A percentile compares a stretch with the other conserved stretches of the same genome.
These are phyloP conservation scores for Chrysemys picta DNA, from an alignment of 2,113 vertebrate genomes.

Conservation along the genomic window DNA sequence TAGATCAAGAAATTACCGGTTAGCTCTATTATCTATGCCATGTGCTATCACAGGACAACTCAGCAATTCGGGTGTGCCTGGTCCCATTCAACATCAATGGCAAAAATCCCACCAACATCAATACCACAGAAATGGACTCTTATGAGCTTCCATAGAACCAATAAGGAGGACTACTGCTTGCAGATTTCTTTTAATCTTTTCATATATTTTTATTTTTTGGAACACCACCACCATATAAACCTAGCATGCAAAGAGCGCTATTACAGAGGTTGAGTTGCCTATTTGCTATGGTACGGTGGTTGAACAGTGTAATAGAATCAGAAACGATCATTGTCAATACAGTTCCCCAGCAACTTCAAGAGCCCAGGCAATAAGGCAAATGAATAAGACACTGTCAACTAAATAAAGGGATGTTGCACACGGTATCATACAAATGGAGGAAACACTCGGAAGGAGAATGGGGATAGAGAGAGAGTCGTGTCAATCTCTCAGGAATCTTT, in stretches of 20 bases:
- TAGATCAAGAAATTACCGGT: conserved; percentile 55
- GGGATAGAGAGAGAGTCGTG: not conserved
- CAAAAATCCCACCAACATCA: not conserved
- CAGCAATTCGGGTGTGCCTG: conserved; percentile 63
- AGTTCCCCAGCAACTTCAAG: conserved; percentile 50
- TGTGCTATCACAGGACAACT: conserved; percentile 60
- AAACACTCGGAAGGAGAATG: conserved; percentile 36
- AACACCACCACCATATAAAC: conserved; percentile 28
- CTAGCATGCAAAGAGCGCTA: conserved; percentile 35
- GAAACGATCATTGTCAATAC: conserved; percentile 64
- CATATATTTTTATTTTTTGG: conserved; percentile 50
- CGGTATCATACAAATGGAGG: conserved; percentile 55
- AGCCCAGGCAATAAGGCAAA: conserved; percentile 45
- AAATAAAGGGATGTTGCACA: conserved; percentile 51
- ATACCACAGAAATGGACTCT: not conserved
- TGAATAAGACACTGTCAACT: conserved; percentile 63
- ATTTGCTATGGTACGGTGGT: conserved; percentile 35
- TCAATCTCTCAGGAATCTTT: conserved; percentile 38
- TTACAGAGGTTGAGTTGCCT: conserved; percentile 35
- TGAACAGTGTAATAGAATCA: conserved; percentile 55
- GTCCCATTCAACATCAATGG: conserved; percentile 58
- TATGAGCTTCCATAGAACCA: conserved; percentile 56
- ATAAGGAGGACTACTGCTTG: conserved; percentile 44
- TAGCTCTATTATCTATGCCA: conserved; percentile 46
- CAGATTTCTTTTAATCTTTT: conserved; percentile 61